Evolutionary conservation across 2,888 invertebrate genomes (phyloP), one percentile per base, ranked within the genome.

Genomic region (Drosophila niveifrons): DNA sequence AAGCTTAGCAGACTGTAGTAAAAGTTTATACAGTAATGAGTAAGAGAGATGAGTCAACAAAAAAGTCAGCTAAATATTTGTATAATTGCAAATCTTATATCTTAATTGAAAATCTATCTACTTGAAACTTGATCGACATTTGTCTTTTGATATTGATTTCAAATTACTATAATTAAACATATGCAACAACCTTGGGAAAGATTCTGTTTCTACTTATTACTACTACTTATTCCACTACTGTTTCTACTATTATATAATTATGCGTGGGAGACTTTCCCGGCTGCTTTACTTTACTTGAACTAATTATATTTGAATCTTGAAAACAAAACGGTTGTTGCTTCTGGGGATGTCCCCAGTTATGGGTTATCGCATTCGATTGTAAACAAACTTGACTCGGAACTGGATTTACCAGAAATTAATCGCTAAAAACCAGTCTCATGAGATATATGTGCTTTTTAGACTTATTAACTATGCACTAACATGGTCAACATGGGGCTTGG

Each of bases 361-460:
- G 8, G 43, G 51, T 46, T 61, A 61, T 66, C 34, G 57, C 77
- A 15, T 29, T 55, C 46, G 51, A 70, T 48, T 51, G 47, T 15
- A 57, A 23, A 44, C 57, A 59, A 58, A 58, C 28, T 31, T 50
- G 48, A 8, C 29, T 15, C 23, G 41, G 68, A 78, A 88, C 83
- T 88, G 88, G 83, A 88, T 66, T 77, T 75, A 70, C 82, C 72
- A 70, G 74, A 71, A 70, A 66, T 17, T 44, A 28, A 52, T 43
- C 51, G 50, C 8, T n/a, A 13, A 67, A 86, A 84, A 84, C 84
- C 86, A 10, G 84, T 88, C 67, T 53, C 50, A 58, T 65, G 46
- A 69, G 1, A 44, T 17, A 61, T 44, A 10, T 34, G 17, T 57
- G 31, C n/a, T n/a, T 29, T 8, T 58, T 31, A 31, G 8, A 55